Evolutionary conservation across 2,797 vertebrate genomes (phyloP), one percentile per base, ranked within the genome.

Genomic region (Onychomys torridus): DNA sequence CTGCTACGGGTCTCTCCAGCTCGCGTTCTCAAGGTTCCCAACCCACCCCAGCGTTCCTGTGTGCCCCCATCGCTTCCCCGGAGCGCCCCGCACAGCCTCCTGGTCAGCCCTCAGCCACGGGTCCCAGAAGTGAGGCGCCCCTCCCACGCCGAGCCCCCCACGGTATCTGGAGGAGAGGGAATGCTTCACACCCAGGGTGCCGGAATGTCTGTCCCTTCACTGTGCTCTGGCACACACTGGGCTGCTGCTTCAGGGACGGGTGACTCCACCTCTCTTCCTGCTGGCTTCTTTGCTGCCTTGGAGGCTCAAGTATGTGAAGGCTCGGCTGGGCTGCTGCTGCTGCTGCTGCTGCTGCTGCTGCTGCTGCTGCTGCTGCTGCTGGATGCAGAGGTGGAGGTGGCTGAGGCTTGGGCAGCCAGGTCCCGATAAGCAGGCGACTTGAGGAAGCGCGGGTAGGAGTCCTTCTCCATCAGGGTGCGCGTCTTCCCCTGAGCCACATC

Each of bases 391-490:
- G 8, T 71, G 14, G 94, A 82, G 37, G 92, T 0, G 2, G 90
- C 76, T 0, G 67, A 12, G 37, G 98, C 98, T 89, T 98, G 98
- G 73, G 94, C 95, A 37, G 57, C 97, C 97, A 99, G 98, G 94
- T 99, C 98, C 92, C 89, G 98, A 98, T 99, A 99, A n/a, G 98
- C 97, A 0, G 98, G 94, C 0, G 98, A 99, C 93, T 98, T 99
- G 81, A 99, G 98, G 97, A 99, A 99, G 9, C 99, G 97, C 0
- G 98, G 98, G 0, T 99, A 99, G 25, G 99, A 99, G 98, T 99
- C 99, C 96, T 99, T 99, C 95, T 99, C 99, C 99, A 99, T 99
- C 96, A 99, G 96, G 2, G 97, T 98, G 73, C 98, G 98, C 0
- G 98, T 98, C 97, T 99, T 99, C 9, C 98, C 98, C 97, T 99